A percentile compares a stretch with the other conserved stretches of the same genome.
Conservation (phyloP, 2,888 invertebrate genomes). For the Meiosimyza platycephala region DNA sequence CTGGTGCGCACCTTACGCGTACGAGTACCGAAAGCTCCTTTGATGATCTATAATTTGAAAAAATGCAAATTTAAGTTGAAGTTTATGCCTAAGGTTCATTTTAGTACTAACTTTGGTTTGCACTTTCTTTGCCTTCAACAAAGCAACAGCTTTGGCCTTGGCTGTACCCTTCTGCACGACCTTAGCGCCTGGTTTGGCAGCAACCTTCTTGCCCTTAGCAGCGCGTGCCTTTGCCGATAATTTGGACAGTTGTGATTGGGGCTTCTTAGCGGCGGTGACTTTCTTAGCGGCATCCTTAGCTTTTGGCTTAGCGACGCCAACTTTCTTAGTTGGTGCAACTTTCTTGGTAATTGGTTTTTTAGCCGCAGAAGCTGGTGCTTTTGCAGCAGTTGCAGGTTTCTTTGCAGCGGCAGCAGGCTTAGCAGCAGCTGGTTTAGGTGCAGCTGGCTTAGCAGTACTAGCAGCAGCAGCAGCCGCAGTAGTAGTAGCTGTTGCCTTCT, state of each 20-base stretch:
- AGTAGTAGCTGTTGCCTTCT: conserved; percentile 65
- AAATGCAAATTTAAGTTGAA: not conserved
- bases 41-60: conserved; percentile 76
- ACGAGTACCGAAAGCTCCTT: conserved; percentile 90
- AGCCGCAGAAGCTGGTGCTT: conserved; percentile 50
- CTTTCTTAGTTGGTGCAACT: conserved; percentile 60
- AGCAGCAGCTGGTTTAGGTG: conserved; percentile 46
- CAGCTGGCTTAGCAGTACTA: conserved; percentile 56
- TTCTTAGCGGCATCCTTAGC: conserved; percentile 63
- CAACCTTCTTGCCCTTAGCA: conserved; percentile 62
- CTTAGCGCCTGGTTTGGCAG: conserved; percentile 59
- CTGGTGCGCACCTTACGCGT: conserved; percentile 92
- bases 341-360: conserved; percentile 68
- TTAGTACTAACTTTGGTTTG: conserved; percentile 79
- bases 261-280: conserved; percentile 62
- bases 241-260: conserved; percentile 65
- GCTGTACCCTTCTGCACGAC: conserved; percentile 69
- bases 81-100: too few species aligned
- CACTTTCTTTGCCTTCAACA: conserved; percentile 84
- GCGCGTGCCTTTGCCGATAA: conserved; percentile 66
- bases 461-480: conserved; percentile 63
- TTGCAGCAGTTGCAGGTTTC: conserved; percentile 63
- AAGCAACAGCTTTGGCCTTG: conserved; percentile 70
- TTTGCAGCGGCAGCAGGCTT: conserved; percentile 59
- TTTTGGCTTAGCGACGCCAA: conserved; percentile 59